These are phyloP conservation scores for Falco berigora DNA, from an alignment of 2,797 vertebrate genomes.

Conservation along the genomic window DNA sequence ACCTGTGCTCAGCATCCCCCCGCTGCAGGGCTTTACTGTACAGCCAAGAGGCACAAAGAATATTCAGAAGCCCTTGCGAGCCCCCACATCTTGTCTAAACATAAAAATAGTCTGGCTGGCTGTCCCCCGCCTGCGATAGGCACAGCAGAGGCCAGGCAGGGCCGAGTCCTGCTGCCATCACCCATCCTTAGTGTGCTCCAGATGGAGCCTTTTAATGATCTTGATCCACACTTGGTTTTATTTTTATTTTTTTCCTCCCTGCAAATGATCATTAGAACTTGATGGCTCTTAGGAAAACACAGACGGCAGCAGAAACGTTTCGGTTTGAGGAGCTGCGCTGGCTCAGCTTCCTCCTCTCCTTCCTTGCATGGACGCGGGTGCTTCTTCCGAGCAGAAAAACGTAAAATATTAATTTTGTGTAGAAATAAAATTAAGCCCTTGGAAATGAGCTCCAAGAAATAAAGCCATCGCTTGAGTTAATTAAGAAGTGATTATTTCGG, in stretches of 20 bases:
- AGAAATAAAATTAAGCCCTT: conserved; percentile 73
- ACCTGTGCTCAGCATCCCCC: rapidly evolving
- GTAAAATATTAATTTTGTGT: conserved; percentile 74
- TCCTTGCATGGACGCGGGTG: background rate
- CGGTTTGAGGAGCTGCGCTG: conserved; percentile 32
- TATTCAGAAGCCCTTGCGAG: background rate
- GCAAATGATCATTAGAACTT: conserved; percentile 58
- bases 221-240: conserved; percentile 50
- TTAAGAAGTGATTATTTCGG: conserved; percentile 70
- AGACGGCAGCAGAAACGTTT: background rate
- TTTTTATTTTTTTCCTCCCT: conserved; percentile 25
- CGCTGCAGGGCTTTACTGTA: background rate
- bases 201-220: conserved; percentile 59
- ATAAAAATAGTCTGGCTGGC: background rate
- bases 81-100: background rate
- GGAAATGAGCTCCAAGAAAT: conserved; percentile 67
- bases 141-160: background rate
- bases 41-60: background rate
- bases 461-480: conserved; percentile 72
- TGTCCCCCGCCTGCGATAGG: background rate
- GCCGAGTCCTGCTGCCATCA: conserved; percentile 2
- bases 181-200: conserved; percentile 26
- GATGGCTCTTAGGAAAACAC: conserved; percentile 54
- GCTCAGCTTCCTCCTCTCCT: conserved; percentile 7
- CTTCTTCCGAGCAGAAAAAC: conserved; percentile 39